Evolutionary conservation across 2,797 vertebrate species (phyloP), one percentile per base, ranked within the genome.

Genomic region (Silurus aristotelis): DNA sequence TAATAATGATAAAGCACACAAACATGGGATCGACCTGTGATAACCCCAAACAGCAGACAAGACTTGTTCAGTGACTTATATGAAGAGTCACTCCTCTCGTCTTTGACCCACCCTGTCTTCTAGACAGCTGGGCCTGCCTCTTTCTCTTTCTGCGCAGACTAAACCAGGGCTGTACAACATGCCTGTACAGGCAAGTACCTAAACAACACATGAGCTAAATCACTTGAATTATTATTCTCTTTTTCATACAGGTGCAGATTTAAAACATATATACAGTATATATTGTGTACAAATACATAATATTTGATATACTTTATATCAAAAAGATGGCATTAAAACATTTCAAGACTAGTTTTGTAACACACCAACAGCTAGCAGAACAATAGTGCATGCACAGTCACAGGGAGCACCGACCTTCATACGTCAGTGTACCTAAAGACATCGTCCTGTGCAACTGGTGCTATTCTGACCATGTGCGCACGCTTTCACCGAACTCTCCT

Each of bases 41-140:
- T 70, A 67, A 66, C 17, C 80, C 20, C 46, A 76, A 68, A 22
- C 31, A 64, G 46, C 83, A 84, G 83, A 85, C 70, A 10, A 72
- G 64, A 56, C n/a, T 43, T 68, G 70, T 64, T 72, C 48, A 78
- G 76, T 77, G 58, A 71, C 78, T 56, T 77, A n/a, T 56, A 17
- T 48, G n/a, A 76, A 58, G 79, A 85, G 83, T 78, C 85, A 87
- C 76, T 83, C 64, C 67, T 75, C 64, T 60, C 17, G 27, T n/a
- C 55, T 75, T 27, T 55, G 66, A 83, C 85, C 84, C 84, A 83
- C 85, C 87, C 80, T 82, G 76, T 87, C 75, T 86, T 27, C 56
- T 63, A 89, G 77, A 89, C 71, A 19, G 5, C 2, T 43, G 25
- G 9, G n/a, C 75, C 27, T 38, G 1, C 25, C 60, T 17, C 78